A percentile compares a stretch with the other conserved stretches of the same genome.
Evolutionary conservation across 64 coral and sea anemone species (phyloP).

Genomic region (Pocillopora verrucosa): DNA sequence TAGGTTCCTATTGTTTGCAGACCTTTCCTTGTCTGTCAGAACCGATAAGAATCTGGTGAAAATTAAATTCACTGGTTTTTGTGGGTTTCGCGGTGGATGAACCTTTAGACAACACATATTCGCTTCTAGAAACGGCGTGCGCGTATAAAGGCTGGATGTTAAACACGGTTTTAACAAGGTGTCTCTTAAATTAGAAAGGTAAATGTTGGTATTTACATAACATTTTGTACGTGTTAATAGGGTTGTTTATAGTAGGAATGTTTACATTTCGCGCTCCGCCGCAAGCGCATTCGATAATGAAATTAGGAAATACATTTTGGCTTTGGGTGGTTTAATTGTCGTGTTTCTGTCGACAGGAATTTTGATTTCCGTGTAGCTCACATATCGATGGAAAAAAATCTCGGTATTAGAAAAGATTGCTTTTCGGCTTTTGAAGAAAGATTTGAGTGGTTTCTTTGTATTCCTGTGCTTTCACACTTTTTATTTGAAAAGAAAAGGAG

Average conservation of each 20-base stretch:
- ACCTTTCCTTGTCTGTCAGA: constrained; percentile 24
- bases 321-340: constrained; percentile 16
- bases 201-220: constrained; percentile 46
- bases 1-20: constrained; percentile 15
- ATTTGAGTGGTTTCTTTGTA: not conserved
- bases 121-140: not conserved
- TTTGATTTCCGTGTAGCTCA: constrained; percentile 20
- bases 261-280: constrained; percentile 33
- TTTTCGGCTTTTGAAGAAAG: constrained; percentile 9
- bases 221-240: constrained; percentile 54
- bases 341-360: not conserved
- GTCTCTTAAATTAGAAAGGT: constrained; percentile 42
- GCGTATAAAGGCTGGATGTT: not conserved
- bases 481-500: constrained; percentile 33
- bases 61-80: constrained; percentile 29
- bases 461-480: constrained; percentile 22
- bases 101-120: not conserved
- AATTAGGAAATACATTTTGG: constrained; percentile 43
- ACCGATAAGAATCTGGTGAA: constrained; percentile 41
- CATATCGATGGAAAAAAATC: not conserved
- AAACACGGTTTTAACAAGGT: constrained; percentile 37
- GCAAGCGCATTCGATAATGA: constrained; percentile 28
- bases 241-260: constrained; percentile 32
- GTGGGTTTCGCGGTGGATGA: constrained; percentile 6
- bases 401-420: not conserved